Evolutionary conservation across 1,140 invertebrate species (phyloP).

Genomic region (Daktulosphaira vitifoliae): DNA sequence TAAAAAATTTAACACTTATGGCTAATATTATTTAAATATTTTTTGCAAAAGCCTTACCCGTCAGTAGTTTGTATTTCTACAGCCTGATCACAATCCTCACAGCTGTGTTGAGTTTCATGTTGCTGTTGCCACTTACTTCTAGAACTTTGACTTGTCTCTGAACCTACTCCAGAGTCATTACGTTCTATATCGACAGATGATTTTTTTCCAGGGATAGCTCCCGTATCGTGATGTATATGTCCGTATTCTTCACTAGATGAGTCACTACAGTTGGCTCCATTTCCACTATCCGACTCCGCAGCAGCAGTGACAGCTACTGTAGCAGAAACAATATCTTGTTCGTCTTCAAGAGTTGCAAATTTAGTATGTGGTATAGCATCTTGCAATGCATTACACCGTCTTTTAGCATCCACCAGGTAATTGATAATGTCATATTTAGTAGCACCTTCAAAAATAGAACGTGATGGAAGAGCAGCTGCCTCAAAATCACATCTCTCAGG

Average conservation of each 20-base stretch:
- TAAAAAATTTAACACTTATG: too few species aligned
- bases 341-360: conserved; percentile 42
- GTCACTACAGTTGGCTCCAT: conserved; percentile 54
- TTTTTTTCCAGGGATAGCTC: conserved; percentile 29
- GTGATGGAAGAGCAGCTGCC: conserved; percentile 37
- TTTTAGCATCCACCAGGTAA: conserved; percentile 75
- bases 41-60: conserved; percentile 48
- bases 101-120: conserved; percentile 51
- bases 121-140: conserved; percentile 56
- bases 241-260: conserved; percentile 45
- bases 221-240: neutral
- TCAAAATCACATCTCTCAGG: conserved; percentile 38
- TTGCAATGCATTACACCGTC: conserved; percentile 51
- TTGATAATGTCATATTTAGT: conserved; percentile 82
- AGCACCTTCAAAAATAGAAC: conserved; percentile 67
- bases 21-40: too few species aligned
- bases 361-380: conserved; percentile 43
- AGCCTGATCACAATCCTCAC: conserved; percentile 66
- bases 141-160: conserved; percentile 81
- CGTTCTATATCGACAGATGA: conserved; percentile 62
- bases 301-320: conserved; percentile 35
- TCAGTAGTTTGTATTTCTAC: conserved; percentile 61
- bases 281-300: conserved; percentile 43
- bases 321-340: conserved; percentile 8
- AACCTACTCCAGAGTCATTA: conserved; percentile 87